Conservation (phyloP, 2,888 invertebrate genomes). For the Synanthedon formicaeformis region DNA sequence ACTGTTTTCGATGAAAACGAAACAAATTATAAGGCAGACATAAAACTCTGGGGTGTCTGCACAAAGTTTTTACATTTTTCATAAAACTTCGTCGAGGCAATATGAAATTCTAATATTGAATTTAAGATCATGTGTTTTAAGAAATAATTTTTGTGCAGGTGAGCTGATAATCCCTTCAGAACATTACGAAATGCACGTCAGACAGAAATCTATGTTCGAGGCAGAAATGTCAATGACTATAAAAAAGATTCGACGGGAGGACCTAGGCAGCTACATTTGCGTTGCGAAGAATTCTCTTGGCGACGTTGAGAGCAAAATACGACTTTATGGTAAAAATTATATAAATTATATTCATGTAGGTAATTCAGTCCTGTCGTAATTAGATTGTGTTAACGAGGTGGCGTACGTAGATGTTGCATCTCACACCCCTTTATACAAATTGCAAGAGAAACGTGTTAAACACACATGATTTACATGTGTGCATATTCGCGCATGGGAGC, state of each 20-base stretch:
- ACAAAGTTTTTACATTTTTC: slow-evolving; percentile 67
- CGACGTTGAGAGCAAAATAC: slow-evolving; percentile 89
- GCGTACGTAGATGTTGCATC: background rate
- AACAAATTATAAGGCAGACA: slow-evolving; percentile 65
- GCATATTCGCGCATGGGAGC: background rate
- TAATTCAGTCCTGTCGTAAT: background rate
- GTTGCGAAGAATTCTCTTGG: slow-evolving; percentile 90
- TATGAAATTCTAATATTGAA: slow-evolving; percentile 68
- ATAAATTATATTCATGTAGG: background rate
- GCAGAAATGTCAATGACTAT: slow-evolving; percentile 87
- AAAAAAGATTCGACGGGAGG: slow-evolving; percentile 80
- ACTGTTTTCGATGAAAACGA: slow-evolving; percentile 53
- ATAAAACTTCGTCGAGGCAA: slow-evolving; percentile 58
- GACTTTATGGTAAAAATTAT: slow-evolving; percentile 79
- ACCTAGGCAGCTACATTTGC: slow-evolving; percentile 87
- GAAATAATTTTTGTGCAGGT: slow-evolving; percentile 69
- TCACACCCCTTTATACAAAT: background rate
- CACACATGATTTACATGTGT: background rate
- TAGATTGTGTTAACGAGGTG: background rate
- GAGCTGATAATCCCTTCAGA: slow-evolving; percentile 87
- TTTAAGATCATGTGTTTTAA: slow-evolving; percentile 58
- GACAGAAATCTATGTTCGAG: slow-evolving; percentile 83
- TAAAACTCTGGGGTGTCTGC: slow-evolving; percentile 63
- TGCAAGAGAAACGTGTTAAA: background rate
- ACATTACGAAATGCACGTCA: slow-evolving; percentile 82